Evolutionary conservation across 2,113 vertebrate genomes (phyloP), one percentile per base, ranked within the genome.

Genomic region (Butastur rufipennis): DNA sequence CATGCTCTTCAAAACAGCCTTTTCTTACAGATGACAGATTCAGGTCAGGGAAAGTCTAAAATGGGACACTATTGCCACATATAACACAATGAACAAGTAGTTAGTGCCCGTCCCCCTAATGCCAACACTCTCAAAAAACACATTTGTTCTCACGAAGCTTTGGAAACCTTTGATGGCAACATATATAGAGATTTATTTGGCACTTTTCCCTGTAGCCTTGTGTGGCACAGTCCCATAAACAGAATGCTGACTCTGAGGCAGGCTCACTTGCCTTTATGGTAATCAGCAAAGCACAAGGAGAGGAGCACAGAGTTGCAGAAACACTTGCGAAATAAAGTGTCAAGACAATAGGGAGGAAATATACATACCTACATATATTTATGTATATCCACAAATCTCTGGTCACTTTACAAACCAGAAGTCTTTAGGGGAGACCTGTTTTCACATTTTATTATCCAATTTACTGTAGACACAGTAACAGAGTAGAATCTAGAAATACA

Each of bases 11-110:
- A 40, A 55, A 81, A 34, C 53, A 86, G 62, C 8, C 42, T 83
- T 67, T 66, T 34, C 50, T 52, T 65, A 55, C 7, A 91, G 70
- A 77, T 95, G 94, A 97, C 87, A 96, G 93, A 96, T 96, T 96
- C 61, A 70, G 94, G 94, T 59, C 95, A 79, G 34, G n/a, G 50
- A 48, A 81, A 82, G 45, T 62, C 88, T 91, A 93, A 97, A 97
- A 81, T 78, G 86, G 93, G 56, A 93, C 53, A 38, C 32, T 87
- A 53, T 4, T 70, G 77, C 78, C 80, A 74, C 1, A 1, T 45
- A 36, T 40, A 74, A 74, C 17, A 84, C 14, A 9, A 32, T 47
- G 85, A 91, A 40, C 17, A 62, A n/a, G 16, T 8, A 52, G 23
- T 48, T 43, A 59, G 36, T 55, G 66, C 53, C 40, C 81, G 71